These are phyloP conservation scores for Drusus annulatus DNA, from an alignment of 1,140 invertebrate genomes.

Conservation along the genomic window DNA sequence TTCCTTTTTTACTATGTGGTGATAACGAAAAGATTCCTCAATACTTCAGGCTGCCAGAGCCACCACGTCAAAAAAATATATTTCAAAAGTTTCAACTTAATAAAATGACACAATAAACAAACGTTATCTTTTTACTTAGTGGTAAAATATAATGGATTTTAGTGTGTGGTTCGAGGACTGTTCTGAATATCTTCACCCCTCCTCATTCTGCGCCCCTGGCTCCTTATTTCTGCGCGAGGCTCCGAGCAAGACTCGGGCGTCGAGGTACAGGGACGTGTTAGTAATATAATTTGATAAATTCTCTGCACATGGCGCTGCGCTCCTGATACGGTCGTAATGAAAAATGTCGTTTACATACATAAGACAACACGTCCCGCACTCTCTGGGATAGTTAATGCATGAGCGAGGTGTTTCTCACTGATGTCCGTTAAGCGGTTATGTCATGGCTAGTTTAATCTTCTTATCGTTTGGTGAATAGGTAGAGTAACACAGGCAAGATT, in stretches of 20 bases:
- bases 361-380: constrained; percentile 20
- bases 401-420: background rate
- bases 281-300: constrained; percentile 55
- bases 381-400: background rate
- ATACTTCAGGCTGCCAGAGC: no score
- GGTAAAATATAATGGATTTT: background rate
- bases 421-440: background rate
- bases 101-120: no score
- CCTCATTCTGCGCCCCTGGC: background rate
- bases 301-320: constrained; percentile 51
- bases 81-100: no score
- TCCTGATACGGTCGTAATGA: constrained; percentile 47
- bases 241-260: background rate
- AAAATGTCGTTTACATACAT: constrained; percentile 40
- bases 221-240: background rate
- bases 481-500: no score
- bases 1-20: constrained; percentile 3
- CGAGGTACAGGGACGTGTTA: constrained; percentile 30
- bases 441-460: no score
- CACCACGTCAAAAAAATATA: no score
- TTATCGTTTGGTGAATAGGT: no score
- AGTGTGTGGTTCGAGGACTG: background rate
- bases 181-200: background rate
- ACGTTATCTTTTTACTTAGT: background rate
- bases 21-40: background rate